phyloP scores from a whole-genome alignment of 2,888 invertebrate genomes.

The Lycophotia porphyrea region DNA sequence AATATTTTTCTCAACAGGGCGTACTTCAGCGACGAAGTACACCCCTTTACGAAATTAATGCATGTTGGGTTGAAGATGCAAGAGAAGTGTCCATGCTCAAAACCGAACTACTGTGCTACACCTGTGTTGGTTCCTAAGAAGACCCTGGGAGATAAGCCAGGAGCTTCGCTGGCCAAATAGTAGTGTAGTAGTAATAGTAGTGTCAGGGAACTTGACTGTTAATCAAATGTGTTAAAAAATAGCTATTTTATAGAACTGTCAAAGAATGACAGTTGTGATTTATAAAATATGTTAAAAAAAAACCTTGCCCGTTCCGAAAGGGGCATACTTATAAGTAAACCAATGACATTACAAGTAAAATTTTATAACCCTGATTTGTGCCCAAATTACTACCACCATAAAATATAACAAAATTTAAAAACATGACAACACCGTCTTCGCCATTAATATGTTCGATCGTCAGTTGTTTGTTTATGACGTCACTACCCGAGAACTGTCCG shows the following conservation, averaged over 20 bases:
- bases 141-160: neutral
- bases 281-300: neutral
- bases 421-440: too few relatives aligned
- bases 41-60: conserved; percentile 84
- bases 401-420: too few relatives aligned
- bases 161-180: conserved; percentile 2
- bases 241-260: neutral
- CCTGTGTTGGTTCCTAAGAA: conserved; percentile 12
- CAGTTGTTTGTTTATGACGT: too few relatives aligned
- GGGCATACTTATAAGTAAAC: too few relatives aligned
- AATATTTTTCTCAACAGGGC: conserved; percentile 69
- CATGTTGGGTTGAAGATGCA: conserved; percentile 74
- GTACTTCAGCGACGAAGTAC: conserved; percentile 82
- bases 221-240: neutral
- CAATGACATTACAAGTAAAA: too few relatives aligned
- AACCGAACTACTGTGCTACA: conserved; percentile 76
- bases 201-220: too few relatives aligned
- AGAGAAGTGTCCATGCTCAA: conserved; percentile 81
- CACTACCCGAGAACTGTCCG: too few relatives aligned
- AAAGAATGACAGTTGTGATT: neutral
- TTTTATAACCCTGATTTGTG: too few relatives aligned
- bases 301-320: too few relatives aligned
- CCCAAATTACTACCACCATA: too few relatives aligned
- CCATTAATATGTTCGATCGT: too few relatives aligned
- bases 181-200: too few relatives aligned